Evolutionary conservation across 92 coral and sea anemone genomes (phyloP).

Genomic region (Bergia sp.): DNA sequence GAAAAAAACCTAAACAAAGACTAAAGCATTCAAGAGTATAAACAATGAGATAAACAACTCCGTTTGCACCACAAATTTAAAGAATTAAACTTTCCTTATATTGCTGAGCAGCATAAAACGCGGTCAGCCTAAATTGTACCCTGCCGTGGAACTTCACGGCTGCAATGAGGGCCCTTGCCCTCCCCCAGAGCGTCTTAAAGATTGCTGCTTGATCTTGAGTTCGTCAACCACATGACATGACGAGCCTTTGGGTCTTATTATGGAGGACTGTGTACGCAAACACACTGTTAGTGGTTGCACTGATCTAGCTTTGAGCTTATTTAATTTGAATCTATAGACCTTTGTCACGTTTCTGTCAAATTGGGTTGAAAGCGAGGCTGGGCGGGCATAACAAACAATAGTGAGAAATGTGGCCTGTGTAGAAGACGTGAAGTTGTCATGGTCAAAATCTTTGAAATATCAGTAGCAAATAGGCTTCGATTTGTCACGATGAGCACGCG

Average conservation of each 20-base stretch:
- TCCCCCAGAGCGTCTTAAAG: slow-evolving; percentile 62
- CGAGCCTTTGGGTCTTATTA: slow-evolving; percentile 72
- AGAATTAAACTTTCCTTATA: neutral
- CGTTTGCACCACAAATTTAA: too few species aligned
- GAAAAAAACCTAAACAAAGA: neutral
- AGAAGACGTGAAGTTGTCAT: too few species aligned
- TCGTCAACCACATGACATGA: slow-evolving; percentile 72
- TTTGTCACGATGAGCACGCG: too few species aligned
- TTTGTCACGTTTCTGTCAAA: too few species aligned
- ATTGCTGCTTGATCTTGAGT: slow-evolving; percentile 61
- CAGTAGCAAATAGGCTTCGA: too few species aligned
- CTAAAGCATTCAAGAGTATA: neutral
- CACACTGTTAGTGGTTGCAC: neutral
- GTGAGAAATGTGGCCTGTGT: too few species aligned
- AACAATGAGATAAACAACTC: neutral
- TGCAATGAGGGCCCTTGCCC: neutral
- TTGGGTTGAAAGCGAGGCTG: too few species aligned
- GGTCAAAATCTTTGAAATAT: too few species aligned
- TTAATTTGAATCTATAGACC: too few species aligned
- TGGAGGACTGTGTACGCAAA: slow-evolving; percentile 61
- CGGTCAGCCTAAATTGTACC: neutral
- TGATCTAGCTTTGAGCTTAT: neutral
- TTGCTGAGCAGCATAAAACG: neutral
- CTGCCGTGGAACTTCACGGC: neutral
- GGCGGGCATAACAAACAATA: too few species aligned